Percentiles rank a stretch among this genome's conserved stretches.
Conservation (phyloP, 2,888 invertebrate genomes). For the Empis stercorea region DNA sequence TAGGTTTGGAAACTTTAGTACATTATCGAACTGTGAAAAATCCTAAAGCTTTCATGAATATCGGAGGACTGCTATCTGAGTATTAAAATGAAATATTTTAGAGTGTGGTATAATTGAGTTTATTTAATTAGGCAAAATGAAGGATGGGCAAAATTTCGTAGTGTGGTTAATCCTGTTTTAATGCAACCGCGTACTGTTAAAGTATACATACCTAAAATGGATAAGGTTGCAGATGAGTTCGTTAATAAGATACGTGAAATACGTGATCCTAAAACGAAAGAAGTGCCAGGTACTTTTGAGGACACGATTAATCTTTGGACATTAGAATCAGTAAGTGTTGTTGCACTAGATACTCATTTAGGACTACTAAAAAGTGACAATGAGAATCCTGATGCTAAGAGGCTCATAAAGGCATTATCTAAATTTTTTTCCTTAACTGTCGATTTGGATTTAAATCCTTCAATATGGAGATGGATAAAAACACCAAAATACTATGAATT, state of each 20-base stretch:
- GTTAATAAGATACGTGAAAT: conserved; percentile 23
- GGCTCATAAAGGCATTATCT: conserved; percentile 6
- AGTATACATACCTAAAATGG: conserved; percentile 38
- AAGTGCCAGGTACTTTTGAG: conserved; percentile 33
- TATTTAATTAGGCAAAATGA: conserved; percentile 22
- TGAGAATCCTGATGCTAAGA: conserved; percentile 4
- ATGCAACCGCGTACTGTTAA: conserved; percentile 44
- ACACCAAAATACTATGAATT: conserved; percentile 15
- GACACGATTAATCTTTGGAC: conserved; percentile 42
- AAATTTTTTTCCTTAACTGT: conserved; percentile 8
- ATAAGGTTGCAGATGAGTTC: conserved; percentile 34
- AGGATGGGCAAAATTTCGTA: conserved; percentile 50
- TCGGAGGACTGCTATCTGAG: conserved; percentile 21
- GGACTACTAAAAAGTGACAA: conserved; percentile 13
- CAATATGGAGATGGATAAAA: conserved; percentile 14
- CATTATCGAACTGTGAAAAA: conserved; percentile 34
- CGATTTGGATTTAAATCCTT: conserved; percentile 16
- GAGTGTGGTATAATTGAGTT: no score
- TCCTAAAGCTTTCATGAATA: conserved; percentile 21
- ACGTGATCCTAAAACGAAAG: conserved; percentile 17
- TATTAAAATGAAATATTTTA: conserved; percentile 7
- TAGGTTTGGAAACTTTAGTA: conserved; percentile 32
- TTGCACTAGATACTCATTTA: conserved; percentile 26
- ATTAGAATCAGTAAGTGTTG: conserved; percentile 37
- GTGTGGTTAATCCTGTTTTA: conserved; percentile 50